Evolutionary conservation across 1,140 invertebrate genomes (phyloP), one percentile per base, ranked within the genome.

Genomic region (Semibalanus balanoides): DNA sequence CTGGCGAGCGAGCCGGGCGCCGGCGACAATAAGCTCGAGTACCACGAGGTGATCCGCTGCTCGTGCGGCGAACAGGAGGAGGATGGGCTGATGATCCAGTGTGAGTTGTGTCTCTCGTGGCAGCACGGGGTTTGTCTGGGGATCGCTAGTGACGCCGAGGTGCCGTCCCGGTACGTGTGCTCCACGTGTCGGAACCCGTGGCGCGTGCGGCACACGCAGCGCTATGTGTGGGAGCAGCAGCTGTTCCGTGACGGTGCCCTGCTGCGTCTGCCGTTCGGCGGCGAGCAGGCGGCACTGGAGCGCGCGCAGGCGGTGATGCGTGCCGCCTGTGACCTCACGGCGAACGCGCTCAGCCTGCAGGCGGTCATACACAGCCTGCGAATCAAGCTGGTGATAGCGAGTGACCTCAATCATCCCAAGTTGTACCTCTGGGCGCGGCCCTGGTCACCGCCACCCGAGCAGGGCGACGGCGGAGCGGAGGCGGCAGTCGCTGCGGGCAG

Each of bases 21-120:
- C 73, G 74, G 43, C 73, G 73, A 43, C 31, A n/a, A 25, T 19
- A 31, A 30, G 27, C n/a, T 69, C 0, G 31, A 75, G 30, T 28
- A 74, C 28, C 40, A n/a, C 74, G 93, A 96, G 85, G 90, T 95
- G 75, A 93, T 95, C 75, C 93, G 94, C 83, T 96, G 94, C 83
- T 88, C 89, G 30, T 95, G 93, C 88, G 87, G 88, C 22, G 85
- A 87, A 80, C 89, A 87, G 78, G 94, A 96, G 84, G 95, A 97
- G 84, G 94, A 95, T 83, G 95, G 94, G 5, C 84, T 96, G 5
- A 97, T 96, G 94, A 93, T 97, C 80, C 85, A 97, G 86, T 97
- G 95, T 84, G 95, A 97, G 82, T 85, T 95, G 30, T 97, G 95
- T 81, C 84, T 96, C 22, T 95, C 93, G 83, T 97, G 95, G 95